Evolutionary conservation across 2,888 invertebrate species (phyloP), one percentile per base, ranked within the genome.

Genomic region (Nemurella pictetii): DNA sequence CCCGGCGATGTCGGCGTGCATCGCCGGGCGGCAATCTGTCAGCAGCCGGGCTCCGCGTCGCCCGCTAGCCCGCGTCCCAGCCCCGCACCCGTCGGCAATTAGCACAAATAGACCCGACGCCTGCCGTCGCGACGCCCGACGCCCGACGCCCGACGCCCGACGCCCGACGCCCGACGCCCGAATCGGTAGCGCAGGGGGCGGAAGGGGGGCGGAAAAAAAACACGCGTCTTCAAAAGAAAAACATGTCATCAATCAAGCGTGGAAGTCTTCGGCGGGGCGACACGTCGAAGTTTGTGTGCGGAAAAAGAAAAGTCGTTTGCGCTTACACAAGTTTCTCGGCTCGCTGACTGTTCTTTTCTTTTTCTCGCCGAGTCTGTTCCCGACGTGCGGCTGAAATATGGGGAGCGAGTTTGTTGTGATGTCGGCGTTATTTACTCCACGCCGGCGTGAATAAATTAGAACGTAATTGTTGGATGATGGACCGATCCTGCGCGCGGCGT

Each of bases 71-170:
- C 3, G 74, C 20, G 26, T 26, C 74, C 15, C 74, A 12, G 55
- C 74, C 74, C 15, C 20, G 28, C 75, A 75, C 12, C 5, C 75
- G 28, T 3, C 74, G 74, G 25, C 75, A 75, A 75, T 75, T 75
- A 75, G 75, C 75, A n/a, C 75, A 75, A 28, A 85, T 85, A 83
- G 84, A 7, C 72, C 80, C 28, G 83, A 80, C 80, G 26, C 72
- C 83, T 12, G 81, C n/a, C 30, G 55, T 35, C 84, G 83, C 80
- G 26, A 73, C 83, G 25, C 84, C n/a, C 30, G 55, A 30, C 26
- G 25, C 32, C 20, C 78, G 73, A n/a, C 25, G 73, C 73, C 5
- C 20, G 73, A 20, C 20, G 73, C 20, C 15, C 73, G 25, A n/a
- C 26, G 25, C 32, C 20, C 78, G 73, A n/a, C 25, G 73, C 73